Evolutionary conservation across 2,113 vertebrate species (phyloP), one percentile per base, ranked within the genome.

Genomic region (Neogobius melanostomus): DNA sequence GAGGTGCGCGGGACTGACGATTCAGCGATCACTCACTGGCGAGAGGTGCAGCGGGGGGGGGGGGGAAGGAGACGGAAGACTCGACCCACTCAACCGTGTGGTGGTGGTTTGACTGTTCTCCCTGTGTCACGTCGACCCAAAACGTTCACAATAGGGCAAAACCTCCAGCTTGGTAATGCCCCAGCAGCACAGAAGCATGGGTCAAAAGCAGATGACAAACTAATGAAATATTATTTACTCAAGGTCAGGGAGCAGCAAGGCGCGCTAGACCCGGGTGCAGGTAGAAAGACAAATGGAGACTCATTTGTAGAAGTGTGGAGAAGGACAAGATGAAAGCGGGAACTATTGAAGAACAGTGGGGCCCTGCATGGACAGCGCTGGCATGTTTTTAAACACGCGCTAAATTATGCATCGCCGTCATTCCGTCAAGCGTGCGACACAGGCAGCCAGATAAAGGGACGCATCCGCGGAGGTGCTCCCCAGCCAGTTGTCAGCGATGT

Each of bases 391-490:
- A 83, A 36, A 61, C 75, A 54, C 11, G 2, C 75, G 46, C 88
- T 93, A 89, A 91, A 93, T 92, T 91, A 92, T 91, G 91, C 90
- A 91, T 89, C 74, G 36, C 87, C 85, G 88, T 88, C 90, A 88
- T 91, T 91, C 86, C 88, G 89, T 90, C 89, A 91, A 82, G 75
- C 73, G 48, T 85, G 83, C 81, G 72, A n/a, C n/a, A n/a, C 86
- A 80, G 84, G 76, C 82, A 79, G 80, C 77, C 77, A 79, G 84
- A 91, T 89, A 85, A 90, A 85, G 28, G 87, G 79, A 87, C 66
- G 69, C 75, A 74, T 75, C 82, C 83, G 75, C 77, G 8, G 82
- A 89, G 91, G 87, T 85, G 90, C 89, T 91, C 87, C 82, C 87
- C 74, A 82, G 79, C 80, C 85, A 65, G 75, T 85, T 80, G 87